Conservation (phyloP, 2,888 invertebrate genomes). For the Podabrus alpinus region DNA sequence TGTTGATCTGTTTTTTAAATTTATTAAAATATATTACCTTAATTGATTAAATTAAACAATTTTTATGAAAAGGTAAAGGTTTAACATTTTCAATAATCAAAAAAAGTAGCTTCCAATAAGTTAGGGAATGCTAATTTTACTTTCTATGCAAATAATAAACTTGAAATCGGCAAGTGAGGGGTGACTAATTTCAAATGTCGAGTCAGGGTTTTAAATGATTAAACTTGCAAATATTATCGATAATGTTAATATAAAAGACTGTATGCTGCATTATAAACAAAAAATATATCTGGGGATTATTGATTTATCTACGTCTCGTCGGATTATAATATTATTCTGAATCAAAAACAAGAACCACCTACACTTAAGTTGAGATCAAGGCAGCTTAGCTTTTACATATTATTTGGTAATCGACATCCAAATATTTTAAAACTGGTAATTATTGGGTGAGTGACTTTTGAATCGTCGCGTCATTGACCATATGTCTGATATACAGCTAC, state of each 20-base stretch:
- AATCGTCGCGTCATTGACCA: slow-evolving; percentile 23
- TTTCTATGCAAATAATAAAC: neutral
- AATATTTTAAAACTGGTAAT: slow-evolving; percentile 23
- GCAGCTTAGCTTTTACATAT: neutral
- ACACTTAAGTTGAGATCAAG: neutral
- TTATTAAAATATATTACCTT: neutral
- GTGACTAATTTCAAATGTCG: neutral
- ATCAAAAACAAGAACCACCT: neutral
- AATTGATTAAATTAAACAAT: neutral
- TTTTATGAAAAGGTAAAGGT: neutral
- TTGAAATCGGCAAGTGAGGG: neutral
- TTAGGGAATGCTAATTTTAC: neutral
- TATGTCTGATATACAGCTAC: slow-evolving; percentile 14
- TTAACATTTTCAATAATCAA: neutral
- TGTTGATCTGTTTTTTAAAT: neutral
- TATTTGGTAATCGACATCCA: slow-evolving; percentile 14
- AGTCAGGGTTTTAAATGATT: neutral
- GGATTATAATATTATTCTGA: neutral
- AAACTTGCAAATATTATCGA: neutral
- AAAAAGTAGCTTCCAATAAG: neutral
- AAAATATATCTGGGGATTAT: neutral
- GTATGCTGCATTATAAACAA: too few relatives aligned
- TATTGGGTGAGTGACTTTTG: slow-evolving; percentile 27
- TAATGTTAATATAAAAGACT: neutral
- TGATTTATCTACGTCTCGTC: neutral